Conservation (phyloP, 1,140 invertebrate species). For the Cyphomyrmex costatus region DNA sequence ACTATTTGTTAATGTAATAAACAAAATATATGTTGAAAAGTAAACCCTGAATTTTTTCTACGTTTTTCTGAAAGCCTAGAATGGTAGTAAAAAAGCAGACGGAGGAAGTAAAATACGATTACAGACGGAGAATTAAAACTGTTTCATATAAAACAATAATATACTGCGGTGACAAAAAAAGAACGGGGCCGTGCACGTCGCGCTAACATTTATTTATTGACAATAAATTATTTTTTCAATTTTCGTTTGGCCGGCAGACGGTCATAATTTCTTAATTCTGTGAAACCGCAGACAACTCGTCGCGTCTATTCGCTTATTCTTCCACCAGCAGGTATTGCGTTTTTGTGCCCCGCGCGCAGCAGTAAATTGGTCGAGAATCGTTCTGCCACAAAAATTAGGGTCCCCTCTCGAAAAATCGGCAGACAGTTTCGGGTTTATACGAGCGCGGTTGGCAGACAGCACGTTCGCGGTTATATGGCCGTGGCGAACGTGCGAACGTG, state of each 20-base stretch:
- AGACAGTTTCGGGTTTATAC: slow-evolving; percentile 33
- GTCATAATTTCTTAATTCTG: slow-evolving; percentile 48
- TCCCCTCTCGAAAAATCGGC: slow-evolving; percentile 45
- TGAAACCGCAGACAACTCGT: slow-evolving; percentile 19
- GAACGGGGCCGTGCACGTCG: neutral
- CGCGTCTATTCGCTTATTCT: slow-evolving; percentile 16
- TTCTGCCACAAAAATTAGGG: slow-evolving; percentile 56
- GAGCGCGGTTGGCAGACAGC: slow-evolving; percentile 41
- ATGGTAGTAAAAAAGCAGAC: too few species aligned
- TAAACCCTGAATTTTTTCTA: too few species aligned
- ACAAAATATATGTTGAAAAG: too few species aligned
- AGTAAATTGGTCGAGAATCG: slow-evolving; percentile 55
- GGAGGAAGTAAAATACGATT: too few species aligned
- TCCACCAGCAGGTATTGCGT: slow-evolving; percentile 25
- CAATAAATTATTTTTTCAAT: slow-evolving; percentile 47
- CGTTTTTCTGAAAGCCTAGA: too few species aligned
- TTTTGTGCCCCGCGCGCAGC: slow-evolving; percentile 30
- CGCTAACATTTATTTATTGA: slow-evolving; percentile 8
- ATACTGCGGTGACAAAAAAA: neutral
- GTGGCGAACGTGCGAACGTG: slow-evolving; percentile 49
- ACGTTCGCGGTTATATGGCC: slow-evolving; percentile 60
- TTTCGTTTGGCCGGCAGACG: neutral
- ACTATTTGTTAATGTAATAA: too few species aligned
- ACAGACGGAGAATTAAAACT: neutral
- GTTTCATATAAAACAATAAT: neutral